Evolutionary conservation across 2,888 invertebrate species (phyloP), one percentile per base, ranked within the genome.

Genomic region (Oscheius sp.): DNA sequence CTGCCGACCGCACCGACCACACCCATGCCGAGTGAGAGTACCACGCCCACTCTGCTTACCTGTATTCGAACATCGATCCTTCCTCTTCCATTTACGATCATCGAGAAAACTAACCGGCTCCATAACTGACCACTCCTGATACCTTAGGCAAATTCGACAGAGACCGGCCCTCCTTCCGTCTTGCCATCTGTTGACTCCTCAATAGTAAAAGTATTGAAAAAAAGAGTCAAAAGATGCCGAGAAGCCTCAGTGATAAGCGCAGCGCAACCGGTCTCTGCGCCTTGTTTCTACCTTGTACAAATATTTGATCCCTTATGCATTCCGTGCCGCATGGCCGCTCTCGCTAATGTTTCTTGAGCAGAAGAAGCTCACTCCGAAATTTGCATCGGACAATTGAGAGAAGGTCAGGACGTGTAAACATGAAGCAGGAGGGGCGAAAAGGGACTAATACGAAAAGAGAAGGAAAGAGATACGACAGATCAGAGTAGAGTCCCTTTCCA

Each of bases 261-360:
- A 44, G 47, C 45, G 36, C 44, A 65, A 65, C 65, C 65, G 65
- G 65, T 65, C 65, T 65, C 54, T 28, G 33, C 36, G 57, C 57
- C 57, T 67, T 67, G 67, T 67, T 67, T 67, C 67, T 67, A 67
- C 59, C 67, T 67, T 67, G 59, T 67, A 47, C 67, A 67, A 67
- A 67, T 67, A 67, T 67, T 67, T 67, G 67, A 67, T 67, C 57
- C 59, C 59, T 67, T 67, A 57, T 59, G 67, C 67, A 67, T 67
- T 67, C 67, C 50, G 54, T 36, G 51, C 54, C 56, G 36, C 45
- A 33, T 38, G 38, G 54, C 54, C 26, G 51, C 32, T 12, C 57
- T 57, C 62, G 62, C 62, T 49, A 47, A 49, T 49, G 47, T 47
- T 44, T 32, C 62, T 44, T 57, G 57, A 26, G 59, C 38, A 59